Evolutionary conservation across 1,140 invertebrate species (phyloP), one percentile per base, ranked within the genome.

Genomic region (Bombus consobrinus): DNA sequence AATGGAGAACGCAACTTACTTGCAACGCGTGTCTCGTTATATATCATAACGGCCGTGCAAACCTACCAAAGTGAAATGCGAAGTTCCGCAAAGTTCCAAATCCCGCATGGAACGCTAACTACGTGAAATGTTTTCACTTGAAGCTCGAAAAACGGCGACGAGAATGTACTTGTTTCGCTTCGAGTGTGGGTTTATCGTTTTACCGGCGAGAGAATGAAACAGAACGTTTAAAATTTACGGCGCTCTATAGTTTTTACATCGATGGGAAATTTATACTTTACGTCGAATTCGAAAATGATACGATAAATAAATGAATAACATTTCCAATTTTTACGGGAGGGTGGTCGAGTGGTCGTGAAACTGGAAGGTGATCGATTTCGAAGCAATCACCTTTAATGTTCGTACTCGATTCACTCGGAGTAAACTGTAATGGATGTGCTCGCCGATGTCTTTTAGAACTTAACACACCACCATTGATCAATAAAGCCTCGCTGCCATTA

Each of bases 41-140:
- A 73, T 73, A 47, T 64, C 57, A 81, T 64, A 73, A 81, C 64
- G 47, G 8, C 43, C 18, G 69, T 18, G 41, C 37, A 64, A 81
- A 71, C 18, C 69, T 59, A 22, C 10, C 25, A 9, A 5, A 59
- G 32, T 39, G 53, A 72, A 37, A 53, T 47, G 69, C 37, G 62
- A 76, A 83, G 18, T 82, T 82, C 2, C 25, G 22, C 4, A 8
- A 74, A 64, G 41, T 82, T 74, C 37, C 39, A 39, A 39, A 43
- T 57, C 53, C 22, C 25, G 53, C 28, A 22, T 62, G 37, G 43
- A 80, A 53, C 62, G 62, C 62, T 39, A 69, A 25, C 32, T 62
- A 66, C 64, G 66, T 25, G 43, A 80, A 43, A 32, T 39, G n/a
- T 71, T n/a, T 43, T n/a, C 66, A 1, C 43, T 80, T 39, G 37